Percentiles rank a stretch among this genome's conserved stretches.
These are phyloP conservation scores for Dicerorhinus sumatrensis DNA, from an alignment of 2,113 vertebrate species.

Conservation along the genomic window DNA sequence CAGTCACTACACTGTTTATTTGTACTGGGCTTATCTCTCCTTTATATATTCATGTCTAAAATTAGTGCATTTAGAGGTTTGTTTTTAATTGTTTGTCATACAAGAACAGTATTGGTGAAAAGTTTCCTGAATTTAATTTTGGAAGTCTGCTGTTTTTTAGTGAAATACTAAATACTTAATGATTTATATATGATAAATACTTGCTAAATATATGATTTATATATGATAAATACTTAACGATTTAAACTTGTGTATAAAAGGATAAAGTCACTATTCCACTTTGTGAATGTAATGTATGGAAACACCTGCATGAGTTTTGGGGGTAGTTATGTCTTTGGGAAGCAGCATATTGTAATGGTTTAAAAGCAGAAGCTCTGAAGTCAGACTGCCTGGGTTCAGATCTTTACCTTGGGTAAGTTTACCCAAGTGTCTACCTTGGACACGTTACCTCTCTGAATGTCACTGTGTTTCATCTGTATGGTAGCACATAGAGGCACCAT, in stretches of 20 bases:
- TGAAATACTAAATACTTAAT: constrained; percentile 36
- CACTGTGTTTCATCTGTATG: background rate
- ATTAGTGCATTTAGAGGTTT: background rate
- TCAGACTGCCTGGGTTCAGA: background rate
- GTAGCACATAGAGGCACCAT: background rate
- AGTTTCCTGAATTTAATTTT: constrained; percentile 7
- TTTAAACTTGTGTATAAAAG: background rate
- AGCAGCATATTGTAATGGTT: background rate
- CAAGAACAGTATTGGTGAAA: background rate
- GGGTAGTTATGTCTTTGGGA: background rate
- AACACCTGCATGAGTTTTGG: background rate
- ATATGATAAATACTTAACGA: background rate
- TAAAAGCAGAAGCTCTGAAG: background rate
- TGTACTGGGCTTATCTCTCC: no score
- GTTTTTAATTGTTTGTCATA: background rate
- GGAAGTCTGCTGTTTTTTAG: background rate
- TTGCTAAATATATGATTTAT: background rate
- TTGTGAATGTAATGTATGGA: background rate
- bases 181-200: background rate
- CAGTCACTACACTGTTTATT: background rate
- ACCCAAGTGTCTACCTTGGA: background rate
- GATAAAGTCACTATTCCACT: background rate
- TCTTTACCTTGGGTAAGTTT: background rate
- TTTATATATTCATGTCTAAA: background rate
- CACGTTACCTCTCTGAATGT: background rate